phyloP scores from a whole-genome alignment of 2,113 vertebrate genomes.

The Pelodiscus sinensis region DNA sequence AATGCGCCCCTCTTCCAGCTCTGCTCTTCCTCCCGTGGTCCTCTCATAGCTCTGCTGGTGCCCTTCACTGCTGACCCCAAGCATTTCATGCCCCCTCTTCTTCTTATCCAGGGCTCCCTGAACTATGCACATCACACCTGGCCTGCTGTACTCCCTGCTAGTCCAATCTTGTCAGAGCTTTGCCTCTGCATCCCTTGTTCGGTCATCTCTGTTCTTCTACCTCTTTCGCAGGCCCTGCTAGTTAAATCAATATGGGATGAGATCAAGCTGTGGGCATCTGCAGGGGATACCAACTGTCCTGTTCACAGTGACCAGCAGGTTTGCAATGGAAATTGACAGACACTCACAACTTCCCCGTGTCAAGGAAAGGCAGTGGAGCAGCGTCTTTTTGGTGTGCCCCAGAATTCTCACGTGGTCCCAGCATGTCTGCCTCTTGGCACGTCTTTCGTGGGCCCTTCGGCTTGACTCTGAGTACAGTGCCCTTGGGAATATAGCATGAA shows the following conservation, averaged over 20 bases:
- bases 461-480: neutral
- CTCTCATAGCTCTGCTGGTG: neutral
- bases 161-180: neutral
- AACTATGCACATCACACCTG: neutral
- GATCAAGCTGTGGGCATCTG: neutral
- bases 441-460: neutral
- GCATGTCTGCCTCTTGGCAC: neutral
- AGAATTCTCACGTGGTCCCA: accelerated
- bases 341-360: accelerated
- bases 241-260: neutral
- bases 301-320: neutral
- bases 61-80: neutral
- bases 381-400: neutral
- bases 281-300: accelerated
- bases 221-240: neutral
- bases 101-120: neutral
- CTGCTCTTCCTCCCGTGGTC: neutral
- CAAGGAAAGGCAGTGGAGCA: neutral
- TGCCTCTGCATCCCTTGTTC: neutral
- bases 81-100: neutral
- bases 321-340: accelerated
- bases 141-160: neutral
- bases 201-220: neutral
- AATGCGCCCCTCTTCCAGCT: neutral
- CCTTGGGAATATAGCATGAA: neutral